Evolutionary conservation across 2,888 invertebrate genomes (phyloP).

Genomic region (Clivina fossor): DNA sequence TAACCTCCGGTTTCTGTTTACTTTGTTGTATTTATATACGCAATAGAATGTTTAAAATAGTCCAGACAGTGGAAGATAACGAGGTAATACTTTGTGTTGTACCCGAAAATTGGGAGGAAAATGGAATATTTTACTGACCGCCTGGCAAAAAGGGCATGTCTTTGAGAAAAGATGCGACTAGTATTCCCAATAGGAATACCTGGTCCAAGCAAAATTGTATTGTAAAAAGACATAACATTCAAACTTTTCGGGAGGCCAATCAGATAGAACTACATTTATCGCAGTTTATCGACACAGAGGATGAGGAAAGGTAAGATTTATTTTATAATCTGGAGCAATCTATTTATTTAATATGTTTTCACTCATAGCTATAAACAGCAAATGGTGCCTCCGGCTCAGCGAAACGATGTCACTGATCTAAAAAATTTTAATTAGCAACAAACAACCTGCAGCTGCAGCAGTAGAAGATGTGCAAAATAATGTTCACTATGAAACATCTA

Average conservation of each 20-base stretch:
- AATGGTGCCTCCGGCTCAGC: background rate
- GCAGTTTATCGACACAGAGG: constrained; percentile 3
- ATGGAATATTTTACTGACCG: background rate
- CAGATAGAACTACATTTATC: background rate
- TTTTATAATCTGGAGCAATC: constrained; percentile 2
- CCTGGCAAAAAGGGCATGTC: constrained; percentile 9
- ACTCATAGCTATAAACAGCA: background rate
- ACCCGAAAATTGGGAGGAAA: background rate
- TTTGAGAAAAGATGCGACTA: background rate
- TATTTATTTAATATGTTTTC: background rate
- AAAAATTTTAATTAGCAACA: background rate
- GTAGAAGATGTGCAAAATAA: background rate
- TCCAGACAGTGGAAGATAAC: constrained; percentile 2
- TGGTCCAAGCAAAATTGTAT: constrained; percentile 9
- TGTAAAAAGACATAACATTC: background rate
- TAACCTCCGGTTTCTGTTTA: no score
- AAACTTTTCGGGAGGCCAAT: constrained; percentile 5
- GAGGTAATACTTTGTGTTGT: background rate
- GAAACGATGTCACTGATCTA: constrained; percentile 2
- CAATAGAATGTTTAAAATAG: constrained; percentile 4
- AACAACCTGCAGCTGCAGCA: constrained; percentile 3
- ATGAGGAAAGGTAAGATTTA: constrained; percentile 8
- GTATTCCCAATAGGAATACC: background rate
- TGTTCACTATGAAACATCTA: background rate
- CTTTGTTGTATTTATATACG: no score